Evolutionary conservation across 2,888 invertebrate species (phyloP), one percentile per base, ranked within the genome.

Genomic region (Diaperis boleti): DNA sequence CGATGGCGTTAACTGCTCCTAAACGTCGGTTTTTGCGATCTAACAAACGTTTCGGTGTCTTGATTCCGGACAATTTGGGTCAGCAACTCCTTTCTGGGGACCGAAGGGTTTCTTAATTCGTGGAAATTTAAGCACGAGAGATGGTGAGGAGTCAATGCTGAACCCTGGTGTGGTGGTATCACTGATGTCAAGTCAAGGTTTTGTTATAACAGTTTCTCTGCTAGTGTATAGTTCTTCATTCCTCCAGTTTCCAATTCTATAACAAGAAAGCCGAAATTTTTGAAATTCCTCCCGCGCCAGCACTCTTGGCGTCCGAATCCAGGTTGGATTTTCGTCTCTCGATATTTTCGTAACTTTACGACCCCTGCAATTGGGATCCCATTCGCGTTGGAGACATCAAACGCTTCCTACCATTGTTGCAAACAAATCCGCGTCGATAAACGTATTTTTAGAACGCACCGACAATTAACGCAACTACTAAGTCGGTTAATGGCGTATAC

Each of bases 401-500:
- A 49, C 33, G 42, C 55, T 41, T 42, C 42, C 55, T 55, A 55
- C 18, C 42, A 37, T 59, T 59, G 47, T 59, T 59, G 59, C 47
- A 59, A 49, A 49, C 47, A 49, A 59, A 59, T 39, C 47, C 26
- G 15, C 39, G 20, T 13, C 59, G 11, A 59, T 59, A 59, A 59
- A 59, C 10, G 26, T 59, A 59, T 59, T 59, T 59, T 59, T 59
- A 50, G 50, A 10, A 11, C 20, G 13, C 15, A 50, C 50, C 59
- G 59, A 49, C 59, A 59, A 59, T 59, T 59, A 59, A 59, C 50
- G 20, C 50, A 15, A 50, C 59, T 59, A 49, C 50, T 42, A 59
- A 59, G 59, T 59, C 59, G 59, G 59, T 59, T 59, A 59, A 47
- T 59, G 35, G 50, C 59, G 59, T 59, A 50, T 33, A 50, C 41